A percentile compares a stretch with the other conserved stretches of the same genome.
phyloP scores from a whole-genome alignment of 2,113 vertebrate species.

The Psittacara wagleri region DNA sequence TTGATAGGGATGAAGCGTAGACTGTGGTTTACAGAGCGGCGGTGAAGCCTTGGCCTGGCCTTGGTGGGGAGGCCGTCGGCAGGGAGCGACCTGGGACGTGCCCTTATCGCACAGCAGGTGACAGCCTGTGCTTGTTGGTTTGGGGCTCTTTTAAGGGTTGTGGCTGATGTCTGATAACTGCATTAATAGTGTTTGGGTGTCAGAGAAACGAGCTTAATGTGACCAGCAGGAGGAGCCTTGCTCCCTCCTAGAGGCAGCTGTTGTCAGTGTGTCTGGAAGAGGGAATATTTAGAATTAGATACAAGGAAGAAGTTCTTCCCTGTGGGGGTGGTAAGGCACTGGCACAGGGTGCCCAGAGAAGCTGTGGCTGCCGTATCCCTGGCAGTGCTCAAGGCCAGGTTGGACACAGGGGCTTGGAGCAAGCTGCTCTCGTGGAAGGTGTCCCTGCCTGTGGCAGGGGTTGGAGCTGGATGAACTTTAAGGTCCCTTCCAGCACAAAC shows the following conservation, averaged over 20 bases:
- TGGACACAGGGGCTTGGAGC: not conserved
- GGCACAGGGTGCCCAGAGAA: not conserved
- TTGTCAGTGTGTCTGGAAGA: not conserved
- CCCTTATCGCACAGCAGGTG: not conserved
- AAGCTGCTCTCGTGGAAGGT: not conserved
- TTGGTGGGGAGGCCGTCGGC: not conserved
- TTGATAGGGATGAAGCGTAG: accelerated
- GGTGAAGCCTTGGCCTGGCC: not conserved
- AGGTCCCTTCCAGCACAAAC: not conserved
- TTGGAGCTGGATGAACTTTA: not conserved
- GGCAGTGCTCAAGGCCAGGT: not conserved
- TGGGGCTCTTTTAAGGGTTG: too few species aligned
- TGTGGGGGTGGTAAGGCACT: not conserved
- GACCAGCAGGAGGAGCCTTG: constrained; percentile 32
- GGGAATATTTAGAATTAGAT: not conserved
- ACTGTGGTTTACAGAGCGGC: accelerated
- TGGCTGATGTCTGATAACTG: accelerated
- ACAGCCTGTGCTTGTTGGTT: not conserved
- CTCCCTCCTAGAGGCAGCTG: not conserved
- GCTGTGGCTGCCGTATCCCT: not conserved
- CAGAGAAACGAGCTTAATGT: accelerated
- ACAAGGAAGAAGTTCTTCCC: not conserved
- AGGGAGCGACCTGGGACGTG: accelerated
- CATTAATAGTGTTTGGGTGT: accelerated
- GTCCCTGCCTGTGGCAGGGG: not conserved